phyloP scores from a whole-genome alignment of 2,113 vertebrate species.

The Lepus europaeus region DNA sequence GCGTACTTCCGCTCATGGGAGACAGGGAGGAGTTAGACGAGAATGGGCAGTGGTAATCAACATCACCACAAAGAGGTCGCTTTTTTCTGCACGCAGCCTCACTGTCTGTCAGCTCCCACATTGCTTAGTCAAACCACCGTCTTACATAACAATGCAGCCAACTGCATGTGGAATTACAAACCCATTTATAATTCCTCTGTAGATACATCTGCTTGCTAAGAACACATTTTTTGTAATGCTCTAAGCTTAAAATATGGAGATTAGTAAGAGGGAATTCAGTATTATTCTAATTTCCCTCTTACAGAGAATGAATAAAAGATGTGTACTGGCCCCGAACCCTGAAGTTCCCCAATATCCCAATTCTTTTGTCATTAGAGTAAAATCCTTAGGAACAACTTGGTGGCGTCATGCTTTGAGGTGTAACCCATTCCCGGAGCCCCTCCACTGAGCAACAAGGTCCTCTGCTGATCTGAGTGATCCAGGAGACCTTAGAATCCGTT shows the following conservation, averaged over 20 bases:
- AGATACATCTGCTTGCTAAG: conserved; percentile 63
- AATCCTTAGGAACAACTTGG: not conserved
- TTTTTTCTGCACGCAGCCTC: conserved; percentile 71
- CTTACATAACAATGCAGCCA: conserved; percentile 68
- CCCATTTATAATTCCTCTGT: conserved; percentile 68
- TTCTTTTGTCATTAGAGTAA: conserved; percentile 37
- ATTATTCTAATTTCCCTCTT: conserved; percentile 46
- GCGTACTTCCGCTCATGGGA: conserved; percentile 54
- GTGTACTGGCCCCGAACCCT: conserved; percentile 36
- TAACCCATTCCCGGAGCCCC: not conserved
- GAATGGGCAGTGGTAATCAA: conserved; percentile 55
- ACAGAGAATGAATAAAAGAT: conserved; percentile 57
- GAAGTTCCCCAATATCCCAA: not conserved
- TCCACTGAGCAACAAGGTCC: not conserved
- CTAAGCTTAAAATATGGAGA: conserved; percentile 61
- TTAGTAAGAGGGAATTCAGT: conserved; percentile 58
- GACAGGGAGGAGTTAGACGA: conserved; percentile 68
- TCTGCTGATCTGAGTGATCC: not conserved
- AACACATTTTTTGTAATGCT: conserved; percentile 52
- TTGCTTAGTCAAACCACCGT: conserved; percentile 43
- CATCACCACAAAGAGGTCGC: too few species aligned
- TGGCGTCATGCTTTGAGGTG: not conserved
- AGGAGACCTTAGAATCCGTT: not conserved
- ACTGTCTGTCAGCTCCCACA: conserved; percentile 58
- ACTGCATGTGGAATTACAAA: conserved; percentile 76